Evolutionary conservation across 2,797 vertebrate species (phyloP).

Genomic region (Molossus alvarezi): DNA sequence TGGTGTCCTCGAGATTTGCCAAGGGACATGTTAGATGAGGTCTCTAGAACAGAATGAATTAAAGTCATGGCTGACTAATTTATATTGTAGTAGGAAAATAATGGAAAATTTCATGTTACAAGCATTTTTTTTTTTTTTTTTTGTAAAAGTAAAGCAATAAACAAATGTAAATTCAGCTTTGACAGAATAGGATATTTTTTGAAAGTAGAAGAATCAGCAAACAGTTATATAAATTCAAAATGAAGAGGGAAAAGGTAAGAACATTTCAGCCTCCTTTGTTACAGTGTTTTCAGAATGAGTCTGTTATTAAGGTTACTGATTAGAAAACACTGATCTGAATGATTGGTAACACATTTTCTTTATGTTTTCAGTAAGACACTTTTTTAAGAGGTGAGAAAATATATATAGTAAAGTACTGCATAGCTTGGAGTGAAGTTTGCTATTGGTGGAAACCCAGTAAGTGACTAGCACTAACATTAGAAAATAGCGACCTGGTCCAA

Average conservation of each 20-base stretch:
- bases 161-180: slow-evolving; percentile 50
- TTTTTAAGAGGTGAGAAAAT: background rate
- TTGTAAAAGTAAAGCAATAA: slow-evolving; percentile 28
- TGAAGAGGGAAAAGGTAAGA: background rate
- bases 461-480: background rate
- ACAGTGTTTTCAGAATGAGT: background rate
- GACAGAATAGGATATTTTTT: slow-evolving; percentile 27
- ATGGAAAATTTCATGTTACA: background rate
- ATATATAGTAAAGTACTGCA: background rate
- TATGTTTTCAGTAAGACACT: background rate
- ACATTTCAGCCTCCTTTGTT: background rate
- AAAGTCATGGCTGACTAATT: slow-evolving; percentile 2
- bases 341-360: background rate
- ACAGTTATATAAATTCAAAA: slow-evolving; percentile 1
- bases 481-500: background rate
- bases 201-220: background rate
- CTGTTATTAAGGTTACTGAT: background rate
- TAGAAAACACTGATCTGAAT: background rate
- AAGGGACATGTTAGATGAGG: background rate
- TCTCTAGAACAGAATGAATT: background rate
- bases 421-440: background rate
- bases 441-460: background rate
- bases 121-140: background rate
- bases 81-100: slow-evolving; percentile 22
- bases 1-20: slow-evolving; percentile 47